Conservation (phyloP, 2,113 vertebrate species). For the Procavia capensis region DNA sequence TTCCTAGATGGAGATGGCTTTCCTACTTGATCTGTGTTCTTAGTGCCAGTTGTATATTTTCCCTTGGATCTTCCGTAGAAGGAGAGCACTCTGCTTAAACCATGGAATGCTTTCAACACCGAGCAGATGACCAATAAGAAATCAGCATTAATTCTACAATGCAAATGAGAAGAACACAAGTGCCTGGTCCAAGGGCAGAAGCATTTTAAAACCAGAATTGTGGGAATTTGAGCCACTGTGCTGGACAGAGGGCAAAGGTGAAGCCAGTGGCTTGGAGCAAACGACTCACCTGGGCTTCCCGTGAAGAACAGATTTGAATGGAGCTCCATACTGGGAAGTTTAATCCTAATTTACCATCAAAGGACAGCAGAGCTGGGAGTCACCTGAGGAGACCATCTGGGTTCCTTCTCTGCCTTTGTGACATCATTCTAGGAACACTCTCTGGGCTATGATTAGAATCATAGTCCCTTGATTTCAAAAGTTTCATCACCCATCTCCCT, state of each 20-base stretch:
- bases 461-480: background rate
- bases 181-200: background rate
- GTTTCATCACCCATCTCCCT: background rate
- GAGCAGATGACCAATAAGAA: slow-evolving; percentile 3
- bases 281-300: background rate
- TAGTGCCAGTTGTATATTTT: background rate
- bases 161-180: slow-evolving; percentile 1
- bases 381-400: background rate
- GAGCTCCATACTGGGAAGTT: background rate
- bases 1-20: background rate
- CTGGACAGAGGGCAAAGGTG: slow-evolving; percentile 48
- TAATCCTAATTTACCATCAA: background rate
- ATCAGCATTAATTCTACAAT: background rate
- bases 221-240: slow-evolving; percentile 30
- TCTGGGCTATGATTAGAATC: background rate
- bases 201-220: slow-evolving; percentile 28
- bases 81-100: background rate
- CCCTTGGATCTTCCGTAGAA: background rate
- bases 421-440: background rate
- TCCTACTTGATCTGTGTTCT: background rate
- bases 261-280: background rate
- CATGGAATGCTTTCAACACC: background rate
- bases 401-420: background rate
- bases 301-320: background rate
- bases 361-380: background rate